Percentiles rank a stretch among this genome's conserved stretches.
phyloP scores from a whole-genome alignment of 2,797 vertebrate species.

The Sitta carolinensis region DNA sequence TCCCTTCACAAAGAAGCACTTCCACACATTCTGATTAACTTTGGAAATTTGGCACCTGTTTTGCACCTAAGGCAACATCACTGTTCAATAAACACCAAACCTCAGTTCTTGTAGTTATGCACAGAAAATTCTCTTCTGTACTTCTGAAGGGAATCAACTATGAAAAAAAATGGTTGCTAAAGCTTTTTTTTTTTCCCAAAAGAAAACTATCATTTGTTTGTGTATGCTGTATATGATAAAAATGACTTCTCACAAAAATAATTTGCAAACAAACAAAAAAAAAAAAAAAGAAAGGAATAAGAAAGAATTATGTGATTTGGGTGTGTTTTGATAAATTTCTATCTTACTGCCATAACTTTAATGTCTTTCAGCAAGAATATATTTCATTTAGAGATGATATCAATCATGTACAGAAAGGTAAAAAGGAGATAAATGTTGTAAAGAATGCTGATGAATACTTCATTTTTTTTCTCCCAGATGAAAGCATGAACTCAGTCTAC shows the following conservation, averaged over 20 bases:
- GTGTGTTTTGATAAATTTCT: background rate
- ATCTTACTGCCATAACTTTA: background rate
- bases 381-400: background rate
- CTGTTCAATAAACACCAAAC: background rate
- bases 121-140: background rate
- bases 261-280: background rate
- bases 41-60: background rate
- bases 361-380: background rate
- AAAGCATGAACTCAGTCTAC: background rate
- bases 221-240: background rate
- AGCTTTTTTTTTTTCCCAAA: background rate
- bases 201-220: background rate
- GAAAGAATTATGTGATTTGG: background rate
- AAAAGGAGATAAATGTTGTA: background rate
- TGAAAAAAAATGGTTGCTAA: background rate
- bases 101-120: background rate
- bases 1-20: background rate
- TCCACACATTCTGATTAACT: background rate
- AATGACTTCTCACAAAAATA: background rate
- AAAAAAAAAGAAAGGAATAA: fast-evolving
- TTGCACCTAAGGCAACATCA: background rate
- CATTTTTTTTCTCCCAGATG: background rate
- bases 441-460: background rate
- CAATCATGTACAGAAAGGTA: background rate
- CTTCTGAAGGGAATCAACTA: background rate